A percentile compares a stretch with the other conserved stretches of the same genome.
These are phyloP conservation scores for Melieria omissa DNA, from an alignment of 2,888 invertebrate genomes.

Conservation along the genomic window DNA sequence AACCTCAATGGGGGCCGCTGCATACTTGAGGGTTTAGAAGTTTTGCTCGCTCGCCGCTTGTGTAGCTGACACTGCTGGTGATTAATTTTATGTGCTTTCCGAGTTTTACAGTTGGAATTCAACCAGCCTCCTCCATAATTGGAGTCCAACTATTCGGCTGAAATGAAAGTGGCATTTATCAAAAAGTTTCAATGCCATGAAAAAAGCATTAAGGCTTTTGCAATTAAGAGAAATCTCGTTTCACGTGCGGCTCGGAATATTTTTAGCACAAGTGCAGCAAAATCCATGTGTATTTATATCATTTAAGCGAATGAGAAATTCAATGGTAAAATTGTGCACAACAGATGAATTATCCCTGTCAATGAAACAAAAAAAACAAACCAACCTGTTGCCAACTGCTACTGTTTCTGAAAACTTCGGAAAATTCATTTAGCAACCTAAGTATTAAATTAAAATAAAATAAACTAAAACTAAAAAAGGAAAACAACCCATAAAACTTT, in stretches of 20 bases:
- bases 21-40: too few relatives aligned
- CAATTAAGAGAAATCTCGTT: too few relatives aligned
- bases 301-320: too few relatives aligned
- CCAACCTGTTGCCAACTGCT: neutral
- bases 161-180: neutral
- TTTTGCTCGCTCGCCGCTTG: neutral
- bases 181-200: too few relatives aligned
- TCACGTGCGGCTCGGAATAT: too few relatives aligned
- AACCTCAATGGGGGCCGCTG: too few relatives aligned
- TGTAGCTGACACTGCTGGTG: conserved; percentile 1
- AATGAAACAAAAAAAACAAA: neutral
- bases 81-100: conserved; percentile 13
- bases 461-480: conserved; percentile 37
- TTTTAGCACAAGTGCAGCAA: too few relatives aligned
- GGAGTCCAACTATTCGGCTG: too few relatives aligned
- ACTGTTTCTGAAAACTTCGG: neutral
- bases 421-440: neutral
- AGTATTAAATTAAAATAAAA: neutral
- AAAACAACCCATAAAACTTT: conserved; percentile 42
- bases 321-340: too few relatives aligned
- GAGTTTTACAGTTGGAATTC: conserved; percentile 18
- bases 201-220: too few relatives aligned
- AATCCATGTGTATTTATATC: too few relatives aligned
- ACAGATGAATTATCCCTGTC: neutral
- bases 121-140: neutral